A percentile compares a stretch with the other conserved stretches of the same genome.
Conservation (phyloP, 2,888 invertebrate species). For the Nymphalis polychloros region DNA sequence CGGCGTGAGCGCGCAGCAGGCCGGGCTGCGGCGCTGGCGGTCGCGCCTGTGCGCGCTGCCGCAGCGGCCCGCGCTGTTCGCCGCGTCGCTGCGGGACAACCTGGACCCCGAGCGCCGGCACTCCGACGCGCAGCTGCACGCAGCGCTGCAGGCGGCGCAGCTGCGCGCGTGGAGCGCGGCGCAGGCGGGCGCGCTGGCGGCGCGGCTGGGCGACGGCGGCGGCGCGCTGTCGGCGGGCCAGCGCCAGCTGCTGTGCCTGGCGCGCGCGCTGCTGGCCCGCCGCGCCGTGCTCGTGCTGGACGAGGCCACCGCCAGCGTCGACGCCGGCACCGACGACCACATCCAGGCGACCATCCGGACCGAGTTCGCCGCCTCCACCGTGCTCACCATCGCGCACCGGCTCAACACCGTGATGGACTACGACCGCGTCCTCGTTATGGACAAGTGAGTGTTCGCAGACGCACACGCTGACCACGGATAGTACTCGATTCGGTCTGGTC, state of each 20-base stretch:
- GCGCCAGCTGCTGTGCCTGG: slow-evolving; percentile 86
- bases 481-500: no score
- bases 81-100: slow-evolving; percentile 88
- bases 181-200: slow-evolving; percentile 80
- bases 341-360: slow-evolving; percentile 88
- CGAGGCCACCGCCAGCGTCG: slow-evolving; percentile 95
- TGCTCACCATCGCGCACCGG: slow-evolving; percentile 91
- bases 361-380: slow-evolving; percentile 87
- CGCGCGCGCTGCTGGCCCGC: slow-evolving; percentile 86
- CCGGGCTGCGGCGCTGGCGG: slow-evolving; percentile 81
- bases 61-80: slow-evolving; percentile 87
- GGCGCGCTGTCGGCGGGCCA: slow-evolving; percentile 86
- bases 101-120: slow-evolving; percentile 87
- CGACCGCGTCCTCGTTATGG: slow-evolving; percentile 90
- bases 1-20: slow-evolving; percentile 60
- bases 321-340: slow-evolving; percentile 89
- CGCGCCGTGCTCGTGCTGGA: slow-evolving; percentile 86
- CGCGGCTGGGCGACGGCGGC: slow-evolving; percentile 84
- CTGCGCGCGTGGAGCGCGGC: slow-evolving; percentile 82
- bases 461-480: no score
- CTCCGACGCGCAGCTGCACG: slow-evolving; percentile 85
- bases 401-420: slow-evolving; percentile 93
- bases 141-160: slow-evolving; percentile 84
- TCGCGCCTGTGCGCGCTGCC: slow-evolving; percentile 84
- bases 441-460: slow-evolving; percentile 73